These are phyloP conservation scores for Dromiciops gliroides DNA, from an alignment of 2,113 vertebrate genomes.

Conservation along the genomic window DNA sequence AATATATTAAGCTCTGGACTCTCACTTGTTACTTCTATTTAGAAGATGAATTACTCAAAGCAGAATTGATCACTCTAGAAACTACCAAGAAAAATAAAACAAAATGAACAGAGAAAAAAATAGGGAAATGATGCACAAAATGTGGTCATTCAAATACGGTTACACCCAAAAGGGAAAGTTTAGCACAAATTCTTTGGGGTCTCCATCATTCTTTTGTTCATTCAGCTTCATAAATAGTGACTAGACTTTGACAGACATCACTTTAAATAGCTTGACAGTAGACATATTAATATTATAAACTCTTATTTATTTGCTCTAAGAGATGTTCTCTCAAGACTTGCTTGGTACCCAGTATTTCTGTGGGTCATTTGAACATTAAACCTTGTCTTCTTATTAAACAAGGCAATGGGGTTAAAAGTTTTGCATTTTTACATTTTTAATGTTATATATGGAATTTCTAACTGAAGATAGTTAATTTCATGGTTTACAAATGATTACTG, in stretches of 20 bases:
- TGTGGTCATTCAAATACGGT: constrained; percentile 59
- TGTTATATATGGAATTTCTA: background rate
- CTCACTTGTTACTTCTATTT: constrained; percentile 76
- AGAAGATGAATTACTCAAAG: constrained; percentile 75
- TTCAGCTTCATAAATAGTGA: constrained; percentile 56
- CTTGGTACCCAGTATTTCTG: background rate
- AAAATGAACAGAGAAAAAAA: constrained; percentile 55
- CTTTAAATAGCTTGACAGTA: constrained; percentile 54
- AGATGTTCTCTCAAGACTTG: background rate
- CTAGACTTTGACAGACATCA: constrained; percentile 56
- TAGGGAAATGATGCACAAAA: constrained; percentile 60
- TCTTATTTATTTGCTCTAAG: constrained; percentile 37
- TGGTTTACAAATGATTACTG: background rate
- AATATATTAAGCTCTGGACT: constrained; percentile 63
- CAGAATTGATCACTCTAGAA: constrained; percentile 54
- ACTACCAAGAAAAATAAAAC: constrained; percentile 66
- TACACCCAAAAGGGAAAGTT: constrained; percentile 51
- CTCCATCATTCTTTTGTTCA: constrained; percentile 31
- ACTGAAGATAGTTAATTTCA: background rate
- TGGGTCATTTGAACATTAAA: background rate
- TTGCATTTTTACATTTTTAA: background rate
- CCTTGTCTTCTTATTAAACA: background rate
- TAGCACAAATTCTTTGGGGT: constrained; percentile 33
- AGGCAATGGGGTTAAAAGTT: background rate
- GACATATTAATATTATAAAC: constrained; percentile 33